A percentile compares a stretch with the other conserved stretches of the same genome.
Conservation (phyloP, 1,140 invertebrate species). For the Chelonus insularis region DNA sequence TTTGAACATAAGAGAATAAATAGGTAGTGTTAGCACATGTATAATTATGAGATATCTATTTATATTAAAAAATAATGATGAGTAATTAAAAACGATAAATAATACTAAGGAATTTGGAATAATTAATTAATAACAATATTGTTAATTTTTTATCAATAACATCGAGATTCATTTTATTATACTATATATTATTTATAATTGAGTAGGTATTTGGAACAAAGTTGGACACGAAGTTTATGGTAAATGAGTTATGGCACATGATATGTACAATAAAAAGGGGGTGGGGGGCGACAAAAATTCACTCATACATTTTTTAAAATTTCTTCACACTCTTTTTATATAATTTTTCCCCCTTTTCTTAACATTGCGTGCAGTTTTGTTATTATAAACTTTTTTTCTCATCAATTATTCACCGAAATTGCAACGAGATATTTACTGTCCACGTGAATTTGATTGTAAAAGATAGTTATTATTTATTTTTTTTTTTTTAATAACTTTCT, state of each 20-base stretch:
- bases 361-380: conserved; percentile 53
- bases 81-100: no score
- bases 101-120: no score
- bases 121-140: no score
- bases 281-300: conserved; percentile 35
- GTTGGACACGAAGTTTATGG: conserved; percentile 58
- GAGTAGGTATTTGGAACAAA: conserved; percentile 61
- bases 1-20: conserved; percentile 34
- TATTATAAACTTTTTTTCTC: background rate
- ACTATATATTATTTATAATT: conserved; percentile 58
- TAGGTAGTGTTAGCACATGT: conserved; percentile 8
- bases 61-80: background rate
- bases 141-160: conserved; percentile 61
- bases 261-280: conserved; percentile 57
- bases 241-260: conserved; percentile 61
- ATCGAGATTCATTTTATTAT: conserved; percentile 61
- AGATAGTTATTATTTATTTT: no score
- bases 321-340: background rate
- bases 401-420: no score
- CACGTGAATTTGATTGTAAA: no score
- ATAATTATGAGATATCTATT: background rate
- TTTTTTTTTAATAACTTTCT: no score
- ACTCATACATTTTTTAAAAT: conserved; percentile 26
- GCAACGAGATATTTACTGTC: no score
- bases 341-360: conserved; percentile 25